Evolutionary conservation across 2,888 invertebrate genomes (phyloP).

Genomic region (Caenorhabditis sinica): DNA sequence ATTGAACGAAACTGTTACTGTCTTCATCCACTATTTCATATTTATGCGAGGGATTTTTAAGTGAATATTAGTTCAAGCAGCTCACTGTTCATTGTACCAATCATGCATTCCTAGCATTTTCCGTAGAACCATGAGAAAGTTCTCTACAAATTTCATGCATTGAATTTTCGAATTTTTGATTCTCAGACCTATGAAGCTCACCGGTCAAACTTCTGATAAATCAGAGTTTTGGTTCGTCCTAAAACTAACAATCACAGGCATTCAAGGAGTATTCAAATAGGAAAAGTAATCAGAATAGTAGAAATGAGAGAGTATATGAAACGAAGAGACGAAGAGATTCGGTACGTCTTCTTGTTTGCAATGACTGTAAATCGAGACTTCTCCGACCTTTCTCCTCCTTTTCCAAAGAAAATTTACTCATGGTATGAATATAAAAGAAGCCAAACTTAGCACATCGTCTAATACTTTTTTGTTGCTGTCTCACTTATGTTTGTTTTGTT

Average conservation of each 20-base stretch:
- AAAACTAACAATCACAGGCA: conserved; percentile 25
- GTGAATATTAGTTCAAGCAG: too few relatives aligned
- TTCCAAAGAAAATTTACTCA: conserved; percentile 25
- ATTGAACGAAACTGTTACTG: background rate
- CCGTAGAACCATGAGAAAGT: background rate
- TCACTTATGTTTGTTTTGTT: conserved; percentile 5
- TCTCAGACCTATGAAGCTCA: conserved; percentile 13
- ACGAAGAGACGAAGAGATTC: conserved; percentile 10
- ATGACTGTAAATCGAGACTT: conserved; percentile 33
- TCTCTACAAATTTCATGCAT: background rate
- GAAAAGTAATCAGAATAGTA: conserved; percentile 34
- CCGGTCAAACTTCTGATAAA: conserved; percentile 38
- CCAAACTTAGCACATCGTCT: background rate
- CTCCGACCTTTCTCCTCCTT: conserved; percentile 17
- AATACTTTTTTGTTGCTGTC: conserved; percentile 21
- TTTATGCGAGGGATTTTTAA: background rate
- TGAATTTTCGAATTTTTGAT: conserved; percentile 1
- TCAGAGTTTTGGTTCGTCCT: conserved; percentile 27
- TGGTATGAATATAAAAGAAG: conserved; percentile 10
- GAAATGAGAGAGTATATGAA: conserved; percentile 16
- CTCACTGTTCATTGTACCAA: too few relatives aligned
- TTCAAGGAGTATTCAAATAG: conserved; percentile 36
- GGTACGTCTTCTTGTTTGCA: conserved; percentile 42
- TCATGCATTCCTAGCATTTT: too few relatives aligned
- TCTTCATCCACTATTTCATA: background rate